Percentiles rank a stretch among this genome's conserved stretches.
Evolutionary conservation across 2,797 vertebrate genomes (phyloP).

Genomic region (Tadarida brasiliensis): DNA sequence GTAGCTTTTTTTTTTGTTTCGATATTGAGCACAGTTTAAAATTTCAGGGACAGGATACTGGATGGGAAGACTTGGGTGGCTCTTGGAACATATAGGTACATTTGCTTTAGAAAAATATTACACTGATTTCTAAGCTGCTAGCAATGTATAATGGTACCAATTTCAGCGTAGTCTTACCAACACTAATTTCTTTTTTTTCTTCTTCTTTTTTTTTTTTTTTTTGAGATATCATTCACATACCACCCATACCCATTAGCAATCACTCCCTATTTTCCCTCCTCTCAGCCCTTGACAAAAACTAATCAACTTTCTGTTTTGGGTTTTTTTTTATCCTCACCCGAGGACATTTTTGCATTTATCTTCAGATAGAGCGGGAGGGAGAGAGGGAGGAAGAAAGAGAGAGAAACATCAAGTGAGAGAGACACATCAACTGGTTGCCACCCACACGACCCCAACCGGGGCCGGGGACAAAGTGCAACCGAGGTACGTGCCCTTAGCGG

Average conservation of each 20-base stretch:
- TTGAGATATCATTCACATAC: not conserved
- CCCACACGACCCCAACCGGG: too few species aligned
- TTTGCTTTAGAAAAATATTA: slow-evolving; percentile 25
- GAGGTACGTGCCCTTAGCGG: too few species aligned
- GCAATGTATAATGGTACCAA: not conserved
- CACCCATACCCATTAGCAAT: not conserved
- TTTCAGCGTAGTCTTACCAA: not conserved
- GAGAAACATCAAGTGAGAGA: too few species aligned
- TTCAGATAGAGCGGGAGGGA: too few species aligned
- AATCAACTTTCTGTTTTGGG: not conserved
- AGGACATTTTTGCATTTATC: too few species aligned
- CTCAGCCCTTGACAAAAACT: not conserved
- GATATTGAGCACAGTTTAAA: not conserved
- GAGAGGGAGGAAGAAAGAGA: too few species aligned
- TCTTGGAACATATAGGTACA: not conserved
- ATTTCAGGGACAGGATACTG: not conserved
- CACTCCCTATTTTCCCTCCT: not conserved
- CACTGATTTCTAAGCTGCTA: not conserved
- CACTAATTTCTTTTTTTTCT: not conserved
- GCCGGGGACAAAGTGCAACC: too few species aligned
- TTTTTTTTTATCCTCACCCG: too few species aligned
- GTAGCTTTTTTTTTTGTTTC: not conserved
- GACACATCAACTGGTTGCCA: too few species aligned
- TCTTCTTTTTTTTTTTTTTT: not conserved
- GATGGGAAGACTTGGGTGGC: not conserved